Evolutionary conservation across 2,888 invertebrate genomes (phyloP), one percentile per base, ranked within the genome.

Genomic region (Mesopsocus fuscifrons): DNA sequence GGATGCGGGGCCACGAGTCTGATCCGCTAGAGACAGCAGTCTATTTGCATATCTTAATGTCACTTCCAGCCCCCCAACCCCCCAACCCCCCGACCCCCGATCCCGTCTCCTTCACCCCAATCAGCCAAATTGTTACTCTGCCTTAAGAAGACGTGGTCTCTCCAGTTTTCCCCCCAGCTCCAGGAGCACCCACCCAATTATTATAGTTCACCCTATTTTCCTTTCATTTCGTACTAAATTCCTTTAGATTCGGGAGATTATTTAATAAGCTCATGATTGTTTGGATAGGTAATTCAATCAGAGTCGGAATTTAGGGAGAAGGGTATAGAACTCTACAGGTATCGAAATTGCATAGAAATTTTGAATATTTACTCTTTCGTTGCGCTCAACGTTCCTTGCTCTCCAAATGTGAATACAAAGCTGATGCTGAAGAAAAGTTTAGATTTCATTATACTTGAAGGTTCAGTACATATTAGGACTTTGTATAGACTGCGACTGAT

Each of bases 31-130:
- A 38, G 38, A 38, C 38, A 38, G 38, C 18, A 38, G 17, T 21
- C 21, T 38, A 38, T 38, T 38, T 38, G 38, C 38, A 38, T 38
- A 38, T 38, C 38, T 38, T 38, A 38, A 38, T 38, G 38, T 38
- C 38, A 38, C 20, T 38, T 38, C 38, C 38, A 38, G 38, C 15
- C 38, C 38, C 21, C 38, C 21, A 16, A n/a, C 20, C 38, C 38
- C 38, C 38, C 20, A 5, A 15, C 11, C 17, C 17, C 17, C 33
- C 38, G n/a, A 9, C 21, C 5, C 20, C 38, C 20, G 17, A n/a
- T 20, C 21, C 17, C 18, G 17, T 15, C 38, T 20, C 17, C 21
- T 18, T 5, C 34, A 15, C 34, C 16, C 34, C 38, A 38, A 38
- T 38, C 38, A 38, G 21, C 18, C n/a, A 38, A 38, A 38, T 38